Evolutionary conservation across 2,888 invertebrate species (phyloP), one percentile per base, ranked within the genome.

Genomic region (Philopedon plagiatum): DNA sequence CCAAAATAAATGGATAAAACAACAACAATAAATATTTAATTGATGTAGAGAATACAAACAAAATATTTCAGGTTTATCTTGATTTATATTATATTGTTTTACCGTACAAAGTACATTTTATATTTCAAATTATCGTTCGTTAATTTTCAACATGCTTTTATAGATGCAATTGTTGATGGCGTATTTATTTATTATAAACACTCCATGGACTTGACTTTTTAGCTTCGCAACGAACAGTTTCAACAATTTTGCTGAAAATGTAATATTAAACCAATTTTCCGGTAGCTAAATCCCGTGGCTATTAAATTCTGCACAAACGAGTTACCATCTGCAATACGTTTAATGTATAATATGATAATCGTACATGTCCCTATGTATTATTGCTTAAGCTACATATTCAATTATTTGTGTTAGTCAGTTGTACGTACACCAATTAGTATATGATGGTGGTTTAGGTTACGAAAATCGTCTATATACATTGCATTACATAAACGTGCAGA

Each of bases 361-460:
- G 41, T 39, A 41, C 58, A 26, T 60, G n/a, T 41, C 23, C 23
- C 23, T 60, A 60, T 39, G 23, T 58, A 58, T 41, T 13, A 41
- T 58, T 41, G 13, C 9, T 39, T 58, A 41, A 19, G n/a, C 19
- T 37, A 34, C 34, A 9, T 34, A 56, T 56, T 19, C 19, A 39
- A 39, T 58, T 58, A 58, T 58, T 58, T 41, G 13, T 58, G 58
- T 23, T 23, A 39, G 58, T 41, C 13, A 58, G 58, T 58, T 37
- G 21, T 58, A 58, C 54, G 32, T 54, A 29, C 39, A 58, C n/a
- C 58, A 58, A 58, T 39, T 58, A 58, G 23, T 41, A 58, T 58
- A 41, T 15, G 15, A 41, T 41, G 23, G 58, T 23, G 39, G 21
- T 58, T 58, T 58, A 39, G 39, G 26, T 21, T 41, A 39, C 41